Evolutionary conservation across 2,797 vertebrate genomes (phyloP).

Genomic region (Coilia nasus): DNA sequence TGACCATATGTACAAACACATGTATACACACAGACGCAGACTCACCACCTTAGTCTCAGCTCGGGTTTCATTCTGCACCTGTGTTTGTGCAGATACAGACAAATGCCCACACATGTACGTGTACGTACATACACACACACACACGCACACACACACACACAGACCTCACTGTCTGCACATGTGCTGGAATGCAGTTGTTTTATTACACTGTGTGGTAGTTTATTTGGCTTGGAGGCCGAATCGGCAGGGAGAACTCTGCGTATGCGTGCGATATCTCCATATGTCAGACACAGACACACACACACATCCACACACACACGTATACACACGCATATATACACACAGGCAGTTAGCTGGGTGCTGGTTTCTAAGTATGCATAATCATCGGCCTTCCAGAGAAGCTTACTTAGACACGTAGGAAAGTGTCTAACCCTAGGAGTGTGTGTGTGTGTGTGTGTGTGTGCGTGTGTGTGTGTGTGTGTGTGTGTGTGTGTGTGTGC

Average conservation of each 20-base stretch:
- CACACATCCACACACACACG: conserved; percentile 7
- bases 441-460: neutral
- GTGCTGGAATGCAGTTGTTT: neutral
- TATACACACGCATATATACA: neutral
- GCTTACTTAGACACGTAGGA: neutral
- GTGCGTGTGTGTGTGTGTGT: no score
- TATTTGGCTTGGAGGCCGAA: conserved; percentile 10
- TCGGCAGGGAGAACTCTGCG: neutral
- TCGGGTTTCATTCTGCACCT: no score
- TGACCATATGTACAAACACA: no score
- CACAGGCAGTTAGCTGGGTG: neutral
- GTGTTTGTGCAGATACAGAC: no score
- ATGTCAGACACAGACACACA: neutral
- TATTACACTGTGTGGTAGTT: neutral
- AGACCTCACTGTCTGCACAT: neutral
- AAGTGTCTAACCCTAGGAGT: neutral
- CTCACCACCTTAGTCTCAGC: no score
- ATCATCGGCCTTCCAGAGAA: neutral
- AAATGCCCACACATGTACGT: no score
- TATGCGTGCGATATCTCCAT: no score
- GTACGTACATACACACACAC: conserved; percentile 10
- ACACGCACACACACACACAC: neutral
- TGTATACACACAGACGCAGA: no score
- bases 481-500: no score
- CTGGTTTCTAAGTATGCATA: neutral